These are phyloP conservation scores for Gallinago jamesoni DNA, from an alignment of 2,113 vertebrate genomes.

Conservation along the genomic window DNA sequence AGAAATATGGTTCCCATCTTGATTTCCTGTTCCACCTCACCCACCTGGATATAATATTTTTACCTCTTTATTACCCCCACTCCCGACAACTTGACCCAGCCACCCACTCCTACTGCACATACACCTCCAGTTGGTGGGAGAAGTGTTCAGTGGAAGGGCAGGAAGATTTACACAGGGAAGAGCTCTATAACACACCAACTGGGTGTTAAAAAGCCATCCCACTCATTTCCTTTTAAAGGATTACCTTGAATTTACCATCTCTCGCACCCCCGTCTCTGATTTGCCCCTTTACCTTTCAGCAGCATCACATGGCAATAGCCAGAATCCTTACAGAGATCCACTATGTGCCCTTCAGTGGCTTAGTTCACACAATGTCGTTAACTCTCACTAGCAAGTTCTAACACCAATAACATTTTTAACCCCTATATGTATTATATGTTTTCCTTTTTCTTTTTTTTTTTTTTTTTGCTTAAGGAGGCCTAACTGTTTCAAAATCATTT, in stretches of 20 bases:
- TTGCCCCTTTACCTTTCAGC: background rate
- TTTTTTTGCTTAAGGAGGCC: too few relatives aligned
- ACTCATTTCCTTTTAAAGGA: background rate
- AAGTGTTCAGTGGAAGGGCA: background rate
- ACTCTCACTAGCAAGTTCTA: background rate
- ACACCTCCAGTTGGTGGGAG: background rate
- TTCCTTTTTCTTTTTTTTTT: background rate
- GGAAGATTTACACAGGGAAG: background rate
- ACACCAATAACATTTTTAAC: background rate
- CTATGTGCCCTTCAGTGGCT: fast-evolving
- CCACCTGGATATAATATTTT: background rate
- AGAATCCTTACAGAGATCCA: background rate
- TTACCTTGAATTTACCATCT: background rate
- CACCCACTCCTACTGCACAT: background rate
- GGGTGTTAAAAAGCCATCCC: background rate
- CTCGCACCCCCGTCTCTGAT: background rate
- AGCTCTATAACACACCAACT: background rate
- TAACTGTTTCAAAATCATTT: background rate
- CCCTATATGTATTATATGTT: background rate
- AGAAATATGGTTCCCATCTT: background rate
- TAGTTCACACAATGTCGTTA: background rate
- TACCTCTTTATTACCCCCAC: background rate
- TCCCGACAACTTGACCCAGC: background rate
- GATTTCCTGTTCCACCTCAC: background rate
- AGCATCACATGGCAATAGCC: background rate